phyloP scores from a whole-genome alignment of 30 jellyfish, hydroid and myxozoan species.

The Hydra vulgaris region DNA sequence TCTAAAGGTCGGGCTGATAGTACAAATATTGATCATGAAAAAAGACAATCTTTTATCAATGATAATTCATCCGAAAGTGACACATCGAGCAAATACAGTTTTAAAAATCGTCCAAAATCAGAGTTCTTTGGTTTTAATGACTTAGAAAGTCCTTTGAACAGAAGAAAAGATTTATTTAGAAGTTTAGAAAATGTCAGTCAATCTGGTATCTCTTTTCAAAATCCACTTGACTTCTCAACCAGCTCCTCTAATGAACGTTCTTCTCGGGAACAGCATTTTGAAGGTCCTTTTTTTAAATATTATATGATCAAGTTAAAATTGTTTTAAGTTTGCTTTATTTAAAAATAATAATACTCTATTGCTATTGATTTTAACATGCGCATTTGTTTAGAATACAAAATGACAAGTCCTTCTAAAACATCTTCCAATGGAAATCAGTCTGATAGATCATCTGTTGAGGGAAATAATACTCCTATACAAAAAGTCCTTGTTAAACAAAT shows the following conservation, averaged over 20 bases:
- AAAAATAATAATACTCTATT: too few relatives aligned
- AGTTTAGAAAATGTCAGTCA: background rate
- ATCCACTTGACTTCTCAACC: background rate
- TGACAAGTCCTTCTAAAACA: background rate
- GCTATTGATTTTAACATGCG: background rate
- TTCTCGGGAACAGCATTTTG: background rate
- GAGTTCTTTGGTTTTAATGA: slow-evolving; percentile 16
- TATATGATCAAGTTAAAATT: too few relatives aligned
- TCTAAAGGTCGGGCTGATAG: slow-evolving; percentile 78
- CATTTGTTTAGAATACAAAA: background rate
- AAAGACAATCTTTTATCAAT: background rate
- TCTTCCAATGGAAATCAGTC: background rate
- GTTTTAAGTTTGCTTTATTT: too few relatives aligned
- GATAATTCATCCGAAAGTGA: slow-evolving; percentile 22
- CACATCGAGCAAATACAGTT: background rate
- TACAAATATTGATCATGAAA: slow-evolving; percentile 23
- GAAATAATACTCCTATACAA: slow-evolving; percentile 27
- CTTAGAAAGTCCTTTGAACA: background rate
- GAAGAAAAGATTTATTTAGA: background rate
- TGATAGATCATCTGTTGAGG: slow-evolving; percentile 1
- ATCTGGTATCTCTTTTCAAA: background rate
- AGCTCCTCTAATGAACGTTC: background rate
- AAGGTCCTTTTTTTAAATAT: background rate
- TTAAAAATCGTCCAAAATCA: slow-evolving; percentile 17
- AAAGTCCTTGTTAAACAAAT: slow-evolving; percentile 37